A percentile compares a stretch with the other conserved stretches of the same genome.
Conservation (phyloP, 2,797 vertebrate species). For the Distichodus sexfasciatus region DNA sequence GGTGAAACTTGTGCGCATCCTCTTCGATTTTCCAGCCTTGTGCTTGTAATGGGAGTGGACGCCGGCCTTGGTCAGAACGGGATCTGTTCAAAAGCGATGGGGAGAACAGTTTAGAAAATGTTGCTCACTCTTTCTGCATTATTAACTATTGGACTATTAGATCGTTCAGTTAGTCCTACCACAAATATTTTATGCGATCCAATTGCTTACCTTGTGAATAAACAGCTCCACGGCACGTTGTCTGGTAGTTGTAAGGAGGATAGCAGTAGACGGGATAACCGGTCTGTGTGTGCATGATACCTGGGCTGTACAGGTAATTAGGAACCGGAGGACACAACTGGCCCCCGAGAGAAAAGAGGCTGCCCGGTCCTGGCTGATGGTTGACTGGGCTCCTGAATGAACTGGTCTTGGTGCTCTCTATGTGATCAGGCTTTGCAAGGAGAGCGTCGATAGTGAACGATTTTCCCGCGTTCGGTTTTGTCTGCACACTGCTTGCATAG, state of each 20-base stretch:
- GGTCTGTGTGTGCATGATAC: slow-evolving; percentile 58
- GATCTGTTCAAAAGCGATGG: slow-evolving; percentile 46
- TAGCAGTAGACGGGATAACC: slow-evolving; percentile 73
- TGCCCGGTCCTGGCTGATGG: slow-evolving; percentile 20
- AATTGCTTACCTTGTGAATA: slow-evolving; percentile 72
- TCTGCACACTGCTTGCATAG: slow-evolving; percentile 48
- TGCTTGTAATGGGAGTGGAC: slow-evolving; percentile 64
- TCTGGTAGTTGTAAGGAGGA: slow-evolving; percentile 64
- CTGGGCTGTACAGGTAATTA: slow-evolving; percentile 58
- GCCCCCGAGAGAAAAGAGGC: slow-evolving; percentile 34
- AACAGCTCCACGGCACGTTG: slow-evolving; percentile 64
- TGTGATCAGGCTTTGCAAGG: slow-evolving; percentile 71
- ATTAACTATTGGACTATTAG: not conserved
- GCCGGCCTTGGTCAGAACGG: slow-evolving; percentile 60
- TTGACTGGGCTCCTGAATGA: slow-evolving; percentile 31
- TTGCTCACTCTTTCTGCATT: too few species aligned
- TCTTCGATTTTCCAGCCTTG: slow-evolving; percentile 77
- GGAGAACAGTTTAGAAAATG: not conserved
- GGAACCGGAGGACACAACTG: slow-evolving; percentile 60
- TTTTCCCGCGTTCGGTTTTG: slow-evolving; percentile 64
- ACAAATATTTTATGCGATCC: too few species aligned
- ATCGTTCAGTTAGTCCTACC: not conserved
- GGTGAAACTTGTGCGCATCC: slow-evolving; percentile 82
- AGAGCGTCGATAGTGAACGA: slow-evolving; percentile 85
- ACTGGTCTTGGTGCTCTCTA: slow-evolving; percentile 44